These are phyloP conservation scores for Bambusicola thoracicus DNA, from an alignment of 2,113 vertebrate genomes.

Conservation along the genomic window DNA sequence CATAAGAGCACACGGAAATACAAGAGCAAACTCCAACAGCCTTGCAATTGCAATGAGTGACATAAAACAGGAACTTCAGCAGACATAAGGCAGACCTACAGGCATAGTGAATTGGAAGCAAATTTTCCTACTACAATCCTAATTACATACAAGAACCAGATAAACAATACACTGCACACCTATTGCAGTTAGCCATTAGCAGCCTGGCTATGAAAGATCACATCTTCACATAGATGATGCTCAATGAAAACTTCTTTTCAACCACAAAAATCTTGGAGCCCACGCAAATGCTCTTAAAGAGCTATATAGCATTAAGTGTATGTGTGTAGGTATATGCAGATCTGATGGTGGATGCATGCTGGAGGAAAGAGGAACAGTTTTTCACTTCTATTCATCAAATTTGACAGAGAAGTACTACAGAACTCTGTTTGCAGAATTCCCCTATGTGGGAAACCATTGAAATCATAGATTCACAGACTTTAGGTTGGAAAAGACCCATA, in stretches of 20 bases:
- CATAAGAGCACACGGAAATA: background rate
- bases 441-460: background rate
- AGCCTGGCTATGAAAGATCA: background rate
- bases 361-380: background rate
- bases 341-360: background rate
- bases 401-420: background rate
- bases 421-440: background rate
- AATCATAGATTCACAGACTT: background rate
- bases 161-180: constrained; percentile 21
- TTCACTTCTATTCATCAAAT: background rate
- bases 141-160: constrained; percentile 22
- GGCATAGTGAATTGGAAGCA: constrained; percentile 19
- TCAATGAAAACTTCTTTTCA: background rate
- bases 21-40: background rate
- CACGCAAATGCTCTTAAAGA: background rate
- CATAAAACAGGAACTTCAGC: constrained; percentile 25
- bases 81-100: constrained; percentile 9
- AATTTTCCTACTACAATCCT: constrained; percentile 32
- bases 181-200: background rate
- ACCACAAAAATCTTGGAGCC: background rate
- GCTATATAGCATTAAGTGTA: background rate
- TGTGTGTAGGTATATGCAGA: background rate
- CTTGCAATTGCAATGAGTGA: background rate
- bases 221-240: background rate
- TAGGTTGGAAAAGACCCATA: background rate